These are phyloP conservation scores for Dolichotis patagonum DNA, from an alignment of 2,113 vertebrate species.

Conservation along the genomic window DNA sequence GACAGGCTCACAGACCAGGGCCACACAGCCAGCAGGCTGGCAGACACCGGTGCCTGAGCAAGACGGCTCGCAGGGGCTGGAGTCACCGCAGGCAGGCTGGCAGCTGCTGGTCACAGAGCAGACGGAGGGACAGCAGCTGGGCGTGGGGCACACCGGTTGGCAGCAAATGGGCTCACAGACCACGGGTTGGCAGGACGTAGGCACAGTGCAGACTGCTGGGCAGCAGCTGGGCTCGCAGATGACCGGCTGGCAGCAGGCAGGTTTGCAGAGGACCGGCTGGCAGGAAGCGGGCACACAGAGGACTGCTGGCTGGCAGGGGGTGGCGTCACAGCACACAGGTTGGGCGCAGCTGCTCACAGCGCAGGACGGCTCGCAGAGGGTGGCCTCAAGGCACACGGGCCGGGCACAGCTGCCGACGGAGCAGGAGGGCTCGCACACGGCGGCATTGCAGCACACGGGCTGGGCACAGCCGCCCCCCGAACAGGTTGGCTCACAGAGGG, in stretches of 20 bases:
- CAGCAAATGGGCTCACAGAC: constrained; percentile 72
- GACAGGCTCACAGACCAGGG: constrained; percentile 74
- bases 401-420: neutral
- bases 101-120: constrained; percentile 62
- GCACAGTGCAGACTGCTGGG: constrained; percentile 24
- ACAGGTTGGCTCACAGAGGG: constrained; percentile 25
- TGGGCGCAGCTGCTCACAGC: neutral
- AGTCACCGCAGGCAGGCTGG: constrained; percentile 66
- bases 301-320: constrained; percentile 64
- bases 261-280: constrained; percentile 55
- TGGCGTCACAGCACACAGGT: constrained; percentile 51
- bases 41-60: constrained; percentile 65
- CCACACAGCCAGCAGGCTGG: constrained; percentile 51
- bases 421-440: neutral
- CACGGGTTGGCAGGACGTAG: constrained; percentile 58
- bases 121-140: constrained; percentile 68
- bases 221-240: constrained; percentile 61
- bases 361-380: neutral
- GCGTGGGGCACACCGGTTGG: constrained; percentile 14
- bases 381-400: neutral
- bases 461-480: neutral
- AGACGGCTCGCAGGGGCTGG: constrained; percentile 64
- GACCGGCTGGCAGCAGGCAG: constrained; percentile 56
- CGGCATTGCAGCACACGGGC: neutral
- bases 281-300: constrained; percentile 61